Evolutionary conservation across 2,797 vertebrate species (phyloP), one percentile per base, ranked within the genome.

Genomic region (Luscinia luscinia): DNA sequence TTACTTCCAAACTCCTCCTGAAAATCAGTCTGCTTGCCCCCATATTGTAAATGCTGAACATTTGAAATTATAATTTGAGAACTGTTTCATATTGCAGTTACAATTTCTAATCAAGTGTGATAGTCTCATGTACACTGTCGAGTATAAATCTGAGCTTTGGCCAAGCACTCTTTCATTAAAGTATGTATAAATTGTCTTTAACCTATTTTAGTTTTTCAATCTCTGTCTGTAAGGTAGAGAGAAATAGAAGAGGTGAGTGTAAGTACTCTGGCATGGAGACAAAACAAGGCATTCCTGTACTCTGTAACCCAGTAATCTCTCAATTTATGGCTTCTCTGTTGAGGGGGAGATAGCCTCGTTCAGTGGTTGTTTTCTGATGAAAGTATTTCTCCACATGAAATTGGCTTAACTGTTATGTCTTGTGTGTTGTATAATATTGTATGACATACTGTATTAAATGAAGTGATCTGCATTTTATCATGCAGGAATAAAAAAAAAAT

Each of bases 341-440:
- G 45, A 78, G 41, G 32, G 9, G 11, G 46, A 68, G 32, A 59
- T 69, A 81, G 41, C 40, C 17, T 79, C 6, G 3, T 89, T 58
- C 48, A 34, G 5, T 38, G 20, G 3, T 38, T 72, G 7, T 40
- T 86, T 95, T 75, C 92, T 94, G 79, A 69, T 93, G 67, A 66
- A 93, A 94, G 38, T 88, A 89, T 93, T 95, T 89, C 64, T 94
- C 19, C 19, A 28, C 85, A 49, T 91, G 63, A 87, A 95, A 87
- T 64, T 77, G 70, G 51, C 77, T 90, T 89, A 93, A 90, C 79
- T 45, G 7, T 84, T 81, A 18, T 48, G 45, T 61, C 49, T 63
- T 75, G 11, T 36, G 34, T 84, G 12, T 66, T 88, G 51, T 54
- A 28, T 48, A 77, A 26, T 64, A 62, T 13, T 46, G 27, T 40